These are phyloP conservation scores for Probosciger aterrimus DNA, from an alignment of 2,113 vertebrate species.

Conservation along the genomic window DNA sequence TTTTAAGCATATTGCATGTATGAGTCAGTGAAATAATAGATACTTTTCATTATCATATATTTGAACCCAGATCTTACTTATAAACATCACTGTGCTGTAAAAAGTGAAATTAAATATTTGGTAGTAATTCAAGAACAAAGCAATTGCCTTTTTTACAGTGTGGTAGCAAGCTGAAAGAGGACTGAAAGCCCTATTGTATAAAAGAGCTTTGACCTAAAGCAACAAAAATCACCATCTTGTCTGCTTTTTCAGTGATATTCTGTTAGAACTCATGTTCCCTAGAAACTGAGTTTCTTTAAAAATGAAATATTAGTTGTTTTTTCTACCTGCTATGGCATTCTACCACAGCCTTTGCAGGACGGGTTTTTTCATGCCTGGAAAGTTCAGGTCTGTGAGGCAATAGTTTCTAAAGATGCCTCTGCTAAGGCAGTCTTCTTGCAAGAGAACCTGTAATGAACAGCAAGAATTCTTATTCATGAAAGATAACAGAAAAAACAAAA, in stretches of 20 bases:
- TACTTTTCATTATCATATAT: background rate
- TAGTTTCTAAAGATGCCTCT: background rate
- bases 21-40: background rate
- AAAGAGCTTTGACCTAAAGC: background rate
- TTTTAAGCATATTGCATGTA: background rate
- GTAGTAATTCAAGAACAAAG: background rate
- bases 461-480: background rate
- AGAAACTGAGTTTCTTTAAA: background rate
- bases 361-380: background rate
- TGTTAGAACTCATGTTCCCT: background rate
- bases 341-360: background rate
- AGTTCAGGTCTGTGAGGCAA: background rate
- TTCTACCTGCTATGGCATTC: background rate
- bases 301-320: background rate
- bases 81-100: conserved; percentile 1
- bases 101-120: background rate
- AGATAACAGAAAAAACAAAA: background rate
- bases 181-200: background rate
- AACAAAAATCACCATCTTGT: background rate
- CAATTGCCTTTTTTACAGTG: background rate
- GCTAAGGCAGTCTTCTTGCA: background rate
- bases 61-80: conserved; percentile 6
- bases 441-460: background rate
- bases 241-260: background rate
- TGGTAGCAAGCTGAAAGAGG: background rate